Percentiles rank a stretch among this genome's conserved stretches.
Conservation (phyloP, 2,797 vertebrate species). For the Cirrhinus mrigala region DNA sequence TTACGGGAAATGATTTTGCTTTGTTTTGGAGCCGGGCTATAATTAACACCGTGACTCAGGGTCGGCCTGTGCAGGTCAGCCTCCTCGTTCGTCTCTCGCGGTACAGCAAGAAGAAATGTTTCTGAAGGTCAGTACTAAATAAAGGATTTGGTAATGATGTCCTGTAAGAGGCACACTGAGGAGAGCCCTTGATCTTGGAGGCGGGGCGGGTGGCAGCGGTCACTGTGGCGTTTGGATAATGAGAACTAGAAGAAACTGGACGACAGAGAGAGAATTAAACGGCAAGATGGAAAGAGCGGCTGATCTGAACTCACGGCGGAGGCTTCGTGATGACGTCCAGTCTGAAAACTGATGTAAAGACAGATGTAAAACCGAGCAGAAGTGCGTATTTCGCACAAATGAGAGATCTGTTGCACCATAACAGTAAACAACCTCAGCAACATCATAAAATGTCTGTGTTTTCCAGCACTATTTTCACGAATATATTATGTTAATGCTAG, state of each 20-base stretch:
- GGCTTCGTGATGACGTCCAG: not conserved
- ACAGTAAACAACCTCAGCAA: too few relatives aligned
- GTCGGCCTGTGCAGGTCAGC: constrained; percentile 53
- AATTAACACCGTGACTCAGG: constrained; percentile 66
- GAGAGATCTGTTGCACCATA: not conserved
- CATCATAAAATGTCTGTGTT: too few relatives aligned
- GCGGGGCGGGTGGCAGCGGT: constrained; percentile 29
- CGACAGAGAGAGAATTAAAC: not conserved
- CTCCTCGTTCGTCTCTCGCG: constrained; percentile 24
- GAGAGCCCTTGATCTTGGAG: constrained; percentile 20
- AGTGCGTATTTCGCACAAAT: not conserved
- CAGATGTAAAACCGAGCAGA: not conserved
- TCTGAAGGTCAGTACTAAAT: constrained; percentile 59
- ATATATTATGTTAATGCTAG: too few relatives aligned
- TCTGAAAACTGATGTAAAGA: not conserved
- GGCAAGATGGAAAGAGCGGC: not conserved
- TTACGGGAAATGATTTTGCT: constrained; percentile 56
- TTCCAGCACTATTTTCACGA: too few relatives aligned
- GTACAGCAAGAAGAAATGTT: constrained; percentile 7
- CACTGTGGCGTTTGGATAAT: constrained; percentile 35
- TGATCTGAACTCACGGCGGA: not conserved
- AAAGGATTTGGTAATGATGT: constrained; percentile 34
- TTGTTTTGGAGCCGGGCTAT: constrained; percentile 58
- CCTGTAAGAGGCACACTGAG: constrained; percentile 25
- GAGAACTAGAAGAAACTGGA: constrained; percentile 7